Conservation (phyloP, 1,140 invertebrate genomes). For the Micrasema minimum region DNA sequence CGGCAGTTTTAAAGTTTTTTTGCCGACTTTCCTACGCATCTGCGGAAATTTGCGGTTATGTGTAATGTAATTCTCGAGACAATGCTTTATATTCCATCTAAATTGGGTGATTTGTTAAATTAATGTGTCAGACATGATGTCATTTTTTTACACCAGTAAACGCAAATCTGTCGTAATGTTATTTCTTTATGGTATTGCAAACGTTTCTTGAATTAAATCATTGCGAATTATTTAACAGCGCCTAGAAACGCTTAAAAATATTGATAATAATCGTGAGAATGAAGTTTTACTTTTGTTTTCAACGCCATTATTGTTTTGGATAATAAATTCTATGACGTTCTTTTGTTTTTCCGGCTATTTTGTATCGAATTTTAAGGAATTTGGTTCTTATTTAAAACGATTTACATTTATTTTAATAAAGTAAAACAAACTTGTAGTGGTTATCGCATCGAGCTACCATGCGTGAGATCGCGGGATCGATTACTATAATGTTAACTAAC, state of each 20-base stretch:
- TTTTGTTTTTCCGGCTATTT: too few species aligned
- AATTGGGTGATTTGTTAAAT: slow-evolving; percentile 13
- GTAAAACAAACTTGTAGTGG: too few species aligned
- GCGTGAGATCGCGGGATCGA: too few species aligned
- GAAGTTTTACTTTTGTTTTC: slow-evolving; percentile 7
- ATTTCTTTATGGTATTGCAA: slow-evolving; percentile 2
- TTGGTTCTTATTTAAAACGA: too few species aligned
- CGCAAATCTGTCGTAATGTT: slow-evolving; percentile 15
- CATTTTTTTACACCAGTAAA: too few species aligned
- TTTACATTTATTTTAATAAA: too few species aligned
- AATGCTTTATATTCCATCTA: background rate
- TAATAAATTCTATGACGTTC: too few species aligned
- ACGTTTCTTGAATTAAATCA: slow-evolving; percentile 16
- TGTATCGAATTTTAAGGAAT: too few species aligned
- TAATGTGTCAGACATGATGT: slow-evolving; percentile 23
- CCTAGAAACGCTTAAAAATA: too few species aligned
- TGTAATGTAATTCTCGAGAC: background rate
- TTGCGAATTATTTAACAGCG: background rate
- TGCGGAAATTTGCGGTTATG: slow-evolving; percentile 16
- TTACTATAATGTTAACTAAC: too few species aligned
- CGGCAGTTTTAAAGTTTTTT: slow-evolving; percentile 1
- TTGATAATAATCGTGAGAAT: too few species aligned
- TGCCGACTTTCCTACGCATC: background rate
- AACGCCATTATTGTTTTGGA: background rate
- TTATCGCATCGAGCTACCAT: too few species aligned